Evolutionary conservation across 2,113 vertebrate species (phyloP).

Genomic region (Sander vitreus): DNA sequence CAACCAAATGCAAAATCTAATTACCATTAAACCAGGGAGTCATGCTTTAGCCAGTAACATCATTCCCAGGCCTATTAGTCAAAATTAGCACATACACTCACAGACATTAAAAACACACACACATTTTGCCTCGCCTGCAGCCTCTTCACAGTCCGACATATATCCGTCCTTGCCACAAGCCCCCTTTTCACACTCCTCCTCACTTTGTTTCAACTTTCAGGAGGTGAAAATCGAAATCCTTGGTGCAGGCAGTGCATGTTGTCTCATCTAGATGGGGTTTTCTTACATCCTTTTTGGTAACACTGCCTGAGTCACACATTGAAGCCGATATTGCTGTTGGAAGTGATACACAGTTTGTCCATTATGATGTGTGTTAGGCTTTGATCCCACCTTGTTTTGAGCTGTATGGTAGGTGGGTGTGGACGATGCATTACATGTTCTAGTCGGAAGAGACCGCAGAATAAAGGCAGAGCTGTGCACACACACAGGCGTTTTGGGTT

Average conservation of each 20-base stretch:
- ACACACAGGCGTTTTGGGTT: conserved; percentile 65
- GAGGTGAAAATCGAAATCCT: conserved; percentile 37
- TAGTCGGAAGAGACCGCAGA: background rate
- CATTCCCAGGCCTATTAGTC: conserved; percentile 72
- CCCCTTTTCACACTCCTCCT: conserved; percentile 52
- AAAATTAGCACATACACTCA: conserved; percentile 63
- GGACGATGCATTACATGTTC: conserved; percentile 45
- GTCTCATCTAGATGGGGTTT: conserved; percentile 31
- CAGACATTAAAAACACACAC: conserved; percentile 51
- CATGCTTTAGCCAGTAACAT: conserved; percentile 56
- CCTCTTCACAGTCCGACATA: conserved; percentile 33
- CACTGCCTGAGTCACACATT: conserved; percentile 34
- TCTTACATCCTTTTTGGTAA: conserved; percentile 27
- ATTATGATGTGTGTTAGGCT: conserved; percentile 43
- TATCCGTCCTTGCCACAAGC: conserved; percentile 48
- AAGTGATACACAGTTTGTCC: conserved; percentile 57
- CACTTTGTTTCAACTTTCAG: conserved; percentile 42
- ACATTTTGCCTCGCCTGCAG: conserved; percentile 34
- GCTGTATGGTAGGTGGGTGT: conserved; percentile 10
- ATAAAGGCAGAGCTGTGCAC: conserved; percentile 17
- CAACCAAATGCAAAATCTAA: conserved; percentile 78
- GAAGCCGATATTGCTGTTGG: conserved; percentile 19
- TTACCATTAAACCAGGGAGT: conserved; percentile 75
- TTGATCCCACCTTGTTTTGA: conserved; percentile 49
- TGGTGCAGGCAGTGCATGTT: conserved; percentile 28